These are phyloP conservation scores for Chouioia cunea DNA, from an alignment of 2,888 invertebrate species.

Conservation along the genomic window DNA sequence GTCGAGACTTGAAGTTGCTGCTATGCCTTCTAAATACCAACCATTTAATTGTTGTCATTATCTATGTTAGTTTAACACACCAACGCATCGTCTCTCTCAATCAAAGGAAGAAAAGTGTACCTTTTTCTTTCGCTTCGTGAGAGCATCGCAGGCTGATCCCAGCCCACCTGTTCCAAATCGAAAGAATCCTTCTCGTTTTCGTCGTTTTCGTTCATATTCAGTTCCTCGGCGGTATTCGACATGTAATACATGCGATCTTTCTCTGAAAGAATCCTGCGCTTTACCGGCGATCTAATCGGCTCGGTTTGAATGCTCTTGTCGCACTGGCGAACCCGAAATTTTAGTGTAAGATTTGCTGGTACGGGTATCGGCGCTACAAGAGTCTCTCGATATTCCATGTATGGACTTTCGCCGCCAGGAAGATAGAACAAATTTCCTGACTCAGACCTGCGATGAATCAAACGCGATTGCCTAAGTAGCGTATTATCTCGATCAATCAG, in stretches of 20 bases:
- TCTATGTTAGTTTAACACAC: neutral
- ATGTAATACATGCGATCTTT: conserved; percentile 61
- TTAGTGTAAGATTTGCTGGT: conserved; percentile 72
- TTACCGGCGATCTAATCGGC: conserved; percentile 63
- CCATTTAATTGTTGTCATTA: conserved; percentile 29
- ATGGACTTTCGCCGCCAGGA: conserved; percentile 66
- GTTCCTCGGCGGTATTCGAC: conserved; percentile 43
- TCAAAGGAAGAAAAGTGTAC: conserved; percentile 41
- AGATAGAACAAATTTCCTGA: conserved; percentile 64
- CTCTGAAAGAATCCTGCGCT: conserved; percentile 64
- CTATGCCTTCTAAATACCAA: conserved; percentile 63
- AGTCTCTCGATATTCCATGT: conserved; percentile 69
- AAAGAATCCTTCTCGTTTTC: conserved; percentile 60
- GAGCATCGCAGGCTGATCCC: conserved; percentile 60
- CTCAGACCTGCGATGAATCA: conserved; percentile 67
- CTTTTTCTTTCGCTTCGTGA: conserved; percentile 66
- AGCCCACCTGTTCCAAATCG: conserved; percentile 57
- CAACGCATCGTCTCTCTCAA: neutral
- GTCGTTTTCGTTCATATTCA: conserved; percentile 40
- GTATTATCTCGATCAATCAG: too few species aligned
- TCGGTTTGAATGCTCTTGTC: conserved; percentile 69
- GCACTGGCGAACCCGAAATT: conserved; percentile 76
- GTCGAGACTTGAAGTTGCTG: conserved; percentile 65
- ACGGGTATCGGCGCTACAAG: conserved; percentile 71
- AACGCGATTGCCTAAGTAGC: too few species aligned